Evolutionary conservation across 2,797 vertebrate genomes (phyloP).

Genomic region (Esox masquinongy): DNA sequence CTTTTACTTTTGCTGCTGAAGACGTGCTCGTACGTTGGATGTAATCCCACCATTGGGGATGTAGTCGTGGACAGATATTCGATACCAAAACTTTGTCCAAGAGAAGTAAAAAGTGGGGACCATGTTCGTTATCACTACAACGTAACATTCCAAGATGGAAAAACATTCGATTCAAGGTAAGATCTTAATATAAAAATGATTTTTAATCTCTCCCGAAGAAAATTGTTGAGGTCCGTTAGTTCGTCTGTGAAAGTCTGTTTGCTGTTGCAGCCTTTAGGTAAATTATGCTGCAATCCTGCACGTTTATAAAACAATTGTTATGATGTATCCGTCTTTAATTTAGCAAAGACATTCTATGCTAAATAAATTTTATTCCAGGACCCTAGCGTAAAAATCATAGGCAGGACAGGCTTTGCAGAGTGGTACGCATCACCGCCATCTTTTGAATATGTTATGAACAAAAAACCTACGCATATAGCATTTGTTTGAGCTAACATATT

Average conservation of each 20-base stretch:
- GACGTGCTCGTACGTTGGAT: constrained; percentile 64
- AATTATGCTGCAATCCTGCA: no score
- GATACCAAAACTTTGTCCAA: constrained; percentile 79
- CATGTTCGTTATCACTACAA: constrained; percentile 95
- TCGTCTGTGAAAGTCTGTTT: neutral
- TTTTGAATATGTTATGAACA: neutral
- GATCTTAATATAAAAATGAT: neutral
- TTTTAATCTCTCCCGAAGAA: neutral
- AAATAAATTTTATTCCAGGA: neutral
- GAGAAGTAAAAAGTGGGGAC: constrained; percentile 87
- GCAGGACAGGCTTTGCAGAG: neutral
- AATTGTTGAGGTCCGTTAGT: neutral
- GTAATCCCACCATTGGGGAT: constrained; percentile 87
- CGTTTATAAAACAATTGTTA: neutral
- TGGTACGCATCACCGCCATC: neutral
- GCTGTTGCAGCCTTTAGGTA: no score
- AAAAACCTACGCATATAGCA: neutral
- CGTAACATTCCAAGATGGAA: constrained; percentile 87
- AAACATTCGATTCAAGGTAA: constrained; percentile 94
- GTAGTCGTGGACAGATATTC: constrained; percentile 87
- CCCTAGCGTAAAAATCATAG: neutral
- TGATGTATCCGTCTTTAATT: neutral
- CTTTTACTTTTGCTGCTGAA: constrained; percentile 48
- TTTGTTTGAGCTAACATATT: neutral
- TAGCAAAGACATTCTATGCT: neutral